Conservation (phyloP, 2,797 vertebrate genomes). For the Rhabdophis nuchalis region DNA sequence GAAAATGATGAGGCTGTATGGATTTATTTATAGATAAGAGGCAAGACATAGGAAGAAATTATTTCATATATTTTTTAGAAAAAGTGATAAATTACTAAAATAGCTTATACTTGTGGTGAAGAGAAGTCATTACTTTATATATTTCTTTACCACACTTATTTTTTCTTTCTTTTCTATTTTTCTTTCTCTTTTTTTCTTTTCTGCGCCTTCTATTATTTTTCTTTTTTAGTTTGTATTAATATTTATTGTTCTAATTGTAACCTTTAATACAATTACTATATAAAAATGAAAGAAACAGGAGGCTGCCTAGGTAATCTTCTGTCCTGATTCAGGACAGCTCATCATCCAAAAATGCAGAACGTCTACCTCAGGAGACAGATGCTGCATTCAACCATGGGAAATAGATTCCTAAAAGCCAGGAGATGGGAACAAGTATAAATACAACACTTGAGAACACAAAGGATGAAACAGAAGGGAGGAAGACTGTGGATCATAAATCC, state of each 20-base stretch:
- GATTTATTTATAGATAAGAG: neutral
- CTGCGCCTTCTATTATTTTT: neutral
- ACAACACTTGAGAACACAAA: neutral
- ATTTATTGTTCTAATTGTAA: neutral
- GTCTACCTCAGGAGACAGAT: neutral
- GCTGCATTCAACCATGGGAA: neutral
- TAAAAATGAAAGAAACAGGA: neutral
- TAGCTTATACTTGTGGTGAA: neutral
- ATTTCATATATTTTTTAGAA: neutral
- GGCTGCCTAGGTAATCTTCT: neutral
- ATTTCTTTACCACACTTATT: neutral
- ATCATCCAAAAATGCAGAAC: neutral
- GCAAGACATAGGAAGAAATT: neutral
- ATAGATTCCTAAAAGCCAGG: neutral
- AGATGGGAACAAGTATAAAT: neutral
- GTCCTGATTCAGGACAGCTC: neutral
- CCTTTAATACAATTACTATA: neutral
- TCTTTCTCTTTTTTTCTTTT: neutral
- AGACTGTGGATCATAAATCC: neutral
- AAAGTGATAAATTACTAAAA: neutral
- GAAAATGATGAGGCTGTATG: neutral
- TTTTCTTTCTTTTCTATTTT: neutral
- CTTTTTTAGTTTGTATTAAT: neutral
- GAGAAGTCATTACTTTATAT: neutral
- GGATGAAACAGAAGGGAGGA: neutral